Base-by-base conservation (phyloP, 2,797 vertebrate species). In the Danio choprae region DNA sequence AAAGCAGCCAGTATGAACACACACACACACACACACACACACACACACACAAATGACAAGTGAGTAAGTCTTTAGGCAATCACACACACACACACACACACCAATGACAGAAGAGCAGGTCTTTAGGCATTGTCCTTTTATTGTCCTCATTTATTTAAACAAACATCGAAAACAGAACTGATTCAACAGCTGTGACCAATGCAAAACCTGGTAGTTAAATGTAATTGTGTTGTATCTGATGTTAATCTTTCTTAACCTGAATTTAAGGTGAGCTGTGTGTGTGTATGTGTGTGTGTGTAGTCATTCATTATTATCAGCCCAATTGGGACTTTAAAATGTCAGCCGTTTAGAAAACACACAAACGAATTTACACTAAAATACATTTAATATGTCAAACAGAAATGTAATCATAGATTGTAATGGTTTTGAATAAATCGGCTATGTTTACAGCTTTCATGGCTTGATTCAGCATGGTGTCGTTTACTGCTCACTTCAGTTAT, bases 181-280 rank as follows among this genome's bases (percentile, higher is more conserved):
- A 46, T 4, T 22, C n/a, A 81, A 63, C 64, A 79, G 10, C 76
- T 79, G 65, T 53, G 38, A 55, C 53, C 55, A 60, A 53, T 70
- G 73, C 29, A 36, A 41, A 60, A 43, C 13, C 15, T 53, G 5
- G 12, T 29, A 13, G 46, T 64, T 53, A n/a, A 71, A n/a, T 16
- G 70, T 55, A 5, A 63, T 18, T 11, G 16, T n/a, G 16, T 46
- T 15, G 1, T 15, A 40, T 56, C 75, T 18, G 11, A 44, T 36
- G 18, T 12, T 22, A 20, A 20, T 38, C 18, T 38, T 38, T n/a
- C 46, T 38, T 2, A 51, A 44, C 18, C 13, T 43, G 12, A 41
- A 22, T 20, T 13, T 11, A 72, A 29, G 36, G 5, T 10, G 69
- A 58, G 38, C 7, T 41, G 10, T 50, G 16, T 15, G 20, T 46